A percentile compares a stretch with the other conserved stretches of the same genome.
Evolutionary conservation across 1,140 invertebrate genomes (phyloP).

Genomic region (Saccostrea cuccullata): DNA sequence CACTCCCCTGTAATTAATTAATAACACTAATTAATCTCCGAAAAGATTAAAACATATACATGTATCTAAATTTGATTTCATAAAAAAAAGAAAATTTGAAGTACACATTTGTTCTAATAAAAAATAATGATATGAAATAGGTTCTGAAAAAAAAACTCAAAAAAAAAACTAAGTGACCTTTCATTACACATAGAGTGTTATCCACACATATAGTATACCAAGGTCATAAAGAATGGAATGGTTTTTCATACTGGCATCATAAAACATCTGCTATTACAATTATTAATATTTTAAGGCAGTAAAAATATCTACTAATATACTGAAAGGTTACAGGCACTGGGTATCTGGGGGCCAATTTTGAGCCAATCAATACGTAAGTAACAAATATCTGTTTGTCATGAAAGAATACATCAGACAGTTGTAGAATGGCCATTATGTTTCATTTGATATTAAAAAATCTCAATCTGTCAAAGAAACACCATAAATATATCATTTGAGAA

Average conservation of each 20-base stretch:
- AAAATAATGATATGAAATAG: background rate
- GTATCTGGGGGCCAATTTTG: conserved; percentile 19
- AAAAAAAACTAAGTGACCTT: background rate
- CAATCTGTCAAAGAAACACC: conserved; percentile 32
- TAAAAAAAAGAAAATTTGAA: background rate
- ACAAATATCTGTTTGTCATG: conserved; percentile 35
- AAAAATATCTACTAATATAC: conserved; percentile 27
- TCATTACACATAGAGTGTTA: background rate
- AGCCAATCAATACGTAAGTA: conserved; percentile 23
- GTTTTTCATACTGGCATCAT: conserved; percentile 17
- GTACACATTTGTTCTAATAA: background rate
- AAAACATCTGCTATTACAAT: conserved; percentile 19
- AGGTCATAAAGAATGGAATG: conserved; percentile 14
- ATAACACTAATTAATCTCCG: background rate
- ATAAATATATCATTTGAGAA: conserved; percentile 31
- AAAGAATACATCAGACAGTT: conserved; percentile 16
- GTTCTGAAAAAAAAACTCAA: background rate
- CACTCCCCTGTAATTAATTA: conserved; percentile 1
- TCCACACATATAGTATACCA: background rate
- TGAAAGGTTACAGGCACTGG: background rate
- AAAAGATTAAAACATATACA: background rate
- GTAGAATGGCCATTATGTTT: conserved; percentile 31
- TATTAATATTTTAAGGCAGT: conserved; percentile 36
- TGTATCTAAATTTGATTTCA: background rate
- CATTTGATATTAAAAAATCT: conserved; percentile 38